Evolutionary conservation across 2,888 invertebrate species (phyloP), one percentile per base, ranked within the genome.

Genomic region (Sminthurinus aureus): DNA sequence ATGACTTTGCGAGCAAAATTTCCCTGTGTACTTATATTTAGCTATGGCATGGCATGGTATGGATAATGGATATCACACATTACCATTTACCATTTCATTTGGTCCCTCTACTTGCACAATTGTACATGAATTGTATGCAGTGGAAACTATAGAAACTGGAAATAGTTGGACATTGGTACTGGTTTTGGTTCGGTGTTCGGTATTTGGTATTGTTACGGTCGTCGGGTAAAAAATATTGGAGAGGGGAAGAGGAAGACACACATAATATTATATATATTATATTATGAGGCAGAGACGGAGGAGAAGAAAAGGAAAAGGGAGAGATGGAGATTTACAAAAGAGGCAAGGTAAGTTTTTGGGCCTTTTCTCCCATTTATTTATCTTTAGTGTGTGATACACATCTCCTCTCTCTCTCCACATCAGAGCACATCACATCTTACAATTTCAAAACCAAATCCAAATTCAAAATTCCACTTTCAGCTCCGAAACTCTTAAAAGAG

Each of bases 1-100:
- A 74, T 81, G 80, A 81, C 80, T 81, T 71, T 24, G 24, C 73
- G 58, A 81, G 73, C 80, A 80, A 80, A 80, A 80, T 80, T 79
- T 67, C 79, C 6, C 26, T 73, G 24, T 58, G 20, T 15, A 38
- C 22, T 66, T 22, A 79, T 13, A 79, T n/a, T n/a, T n/a, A n/a
- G n/a, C n/a, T n/a, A n/a, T n/a, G n/a, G n/a, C n/a, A n/a, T n/a
- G n/a, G n/a, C n/a, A n/a, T n/a, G n/a, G n/a, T n/a, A n/a, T n/a
- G n/a, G n/a, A n/a, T n/a, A n/a, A n/a, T n/a, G n/a, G n/a, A n/a
- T n/a, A n/a, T n/a, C n/a, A n/a, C n/a, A n/a, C n/a, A n/a, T n/a
- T n/a, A n/a, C n/a, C n/a, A n/a, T n/a, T n/a, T n/a, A n/a, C n/a
- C n/a, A n/a, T n/a, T n/a, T n/a, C 13, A 50, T 38, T 71, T 79